These are phyloP conservation scores for Taxidea taxus DNA, from an alignment of 2,113 vertebrate genomes.

Conservation along the genomic window DNA sequence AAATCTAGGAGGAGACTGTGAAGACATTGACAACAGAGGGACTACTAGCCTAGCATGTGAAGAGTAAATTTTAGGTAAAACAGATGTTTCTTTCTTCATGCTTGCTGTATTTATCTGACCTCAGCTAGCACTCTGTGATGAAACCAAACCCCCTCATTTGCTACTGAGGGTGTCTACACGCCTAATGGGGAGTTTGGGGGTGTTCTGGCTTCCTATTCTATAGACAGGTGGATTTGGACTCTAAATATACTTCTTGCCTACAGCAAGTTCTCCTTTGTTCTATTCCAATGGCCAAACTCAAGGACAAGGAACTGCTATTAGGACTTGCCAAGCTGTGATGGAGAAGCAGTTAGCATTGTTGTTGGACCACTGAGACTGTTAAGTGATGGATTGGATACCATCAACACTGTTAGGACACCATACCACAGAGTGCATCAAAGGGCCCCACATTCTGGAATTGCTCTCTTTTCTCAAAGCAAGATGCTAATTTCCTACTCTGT, in stretches of 20 bases:
- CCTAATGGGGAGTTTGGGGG: background rate
- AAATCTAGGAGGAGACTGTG: background rate
- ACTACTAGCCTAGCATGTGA: background rate
- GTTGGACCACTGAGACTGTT: background rate
- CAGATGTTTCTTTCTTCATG: background rate
- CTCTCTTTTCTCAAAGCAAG: background rate
- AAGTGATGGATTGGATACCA: background rate
- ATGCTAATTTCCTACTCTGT: constrained; percentile 12
- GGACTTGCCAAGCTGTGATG: background rate
- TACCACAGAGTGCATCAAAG: background rate
- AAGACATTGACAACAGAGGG: background rate
- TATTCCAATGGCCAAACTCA: background rate
- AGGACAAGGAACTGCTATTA: background rate
- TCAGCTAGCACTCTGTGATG: background rate
- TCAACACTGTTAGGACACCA: background rate
- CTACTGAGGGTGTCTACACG: background rate
- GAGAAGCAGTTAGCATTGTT: background rate
- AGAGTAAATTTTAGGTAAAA: background rate
- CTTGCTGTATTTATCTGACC: background rate
- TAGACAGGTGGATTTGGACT: background rate
- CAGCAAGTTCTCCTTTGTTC: background rate
- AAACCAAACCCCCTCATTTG: background rate
- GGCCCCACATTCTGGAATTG: background rate
- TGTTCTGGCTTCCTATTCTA: fast-evolving
- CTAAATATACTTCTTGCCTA: background rate